A percentile compares a stretch with the other conserved stretches of the same genome.
phyloP scores from a whole-genome alignment of 2,113 vertebrate genomes.

The Formicarius rufipectus region DNA sequence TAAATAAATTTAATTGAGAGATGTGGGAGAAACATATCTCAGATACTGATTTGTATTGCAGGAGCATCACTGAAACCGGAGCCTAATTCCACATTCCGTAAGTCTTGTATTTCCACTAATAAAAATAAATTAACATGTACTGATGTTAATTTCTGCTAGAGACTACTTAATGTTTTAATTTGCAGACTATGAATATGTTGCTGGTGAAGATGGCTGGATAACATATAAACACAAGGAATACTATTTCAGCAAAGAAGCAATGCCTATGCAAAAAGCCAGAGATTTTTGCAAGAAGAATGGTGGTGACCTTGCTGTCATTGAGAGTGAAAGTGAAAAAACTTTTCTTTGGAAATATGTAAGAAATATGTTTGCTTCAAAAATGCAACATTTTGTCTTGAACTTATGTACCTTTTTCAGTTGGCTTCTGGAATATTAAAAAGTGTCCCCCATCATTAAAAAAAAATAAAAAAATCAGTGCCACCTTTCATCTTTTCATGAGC shows the following conservation, averaged over 20 bases:
- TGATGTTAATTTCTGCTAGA: neutral
- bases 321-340: constrained; percentile 83
- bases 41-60: constrained; percentile 67
- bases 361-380: neutral
- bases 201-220: constrained; percentile 86
- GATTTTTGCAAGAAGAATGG: constrained; percentile 82
- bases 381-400: neutral
- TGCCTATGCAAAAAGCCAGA: constrained; percentile 85
- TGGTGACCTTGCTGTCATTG: constrained; percentile 85
- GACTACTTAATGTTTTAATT: neutral
- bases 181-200: constrained; percentile 70
- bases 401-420: neutral
- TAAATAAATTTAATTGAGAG: neutral
- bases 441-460: neutral
- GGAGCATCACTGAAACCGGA: constrained; percentile 82
- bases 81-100: constrained; percentile 69
- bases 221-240: constrained; percentile 85
- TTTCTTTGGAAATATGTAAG: constrained; percentile 92
- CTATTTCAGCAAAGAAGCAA: constrained; percentile 79
- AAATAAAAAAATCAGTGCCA: neutral
- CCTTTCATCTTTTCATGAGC: neutral
- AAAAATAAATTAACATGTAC: neutral
- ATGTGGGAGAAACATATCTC: neutral
- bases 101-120: neutral
- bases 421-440: neutral